Base-by-base conservation (phyloP, 2,797 vertebrate species). In the Notolepis coatsorum region DNA sequence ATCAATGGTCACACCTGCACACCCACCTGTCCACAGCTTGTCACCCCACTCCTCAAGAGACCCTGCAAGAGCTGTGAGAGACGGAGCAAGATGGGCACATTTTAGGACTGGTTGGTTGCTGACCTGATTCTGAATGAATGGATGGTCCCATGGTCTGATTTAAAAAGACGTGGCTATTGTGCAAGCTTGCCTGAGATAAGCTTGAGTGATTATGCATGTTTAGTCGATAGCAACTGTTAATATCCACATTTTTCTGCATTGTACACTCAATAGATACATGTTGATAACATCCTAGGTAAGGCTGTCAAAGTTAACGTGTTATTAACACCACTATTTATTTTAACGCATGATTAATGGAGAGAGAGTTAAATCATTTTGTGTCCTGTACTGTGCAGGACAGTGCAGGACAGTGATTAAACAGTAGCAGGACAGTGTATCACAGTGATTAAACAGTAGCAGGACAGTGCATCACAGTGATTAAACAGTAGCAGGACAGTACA, bases 1-100 rank as follows among this genome's bases (percentile, higher is more conserved):
- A 88, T 91, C 89, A 91, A 79, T 87, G 86, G 72, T 73, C 84
- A 79, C 88, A 87, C 82, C 84, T 86, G 83, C 66, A 77, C 80
- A 66, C 81, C 86, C 88, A 91, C 90, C 88, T 90, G 90, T 89
- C 88, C 56, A 54, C 69, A 17, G 79, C 65, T 68, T 71, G 77
- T 87, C 84, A 85, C 65, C 57, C 13, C 7, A 57, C 10, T 30
- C 53, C 59, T 58, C 54, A 24, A 43, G 73, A 54, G 71, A 64
- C 56, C 25, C 54, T 66, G 31, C 24, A 45, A 21, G 35, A 24
- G 45, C 52, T 54, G 73, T 0, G 12, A 42, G 23, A 47, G 17
- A 25, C 8, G 27, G 45, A 30, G 17, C 17, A 10, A 7, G 20
- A 21, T 9, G 18, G 41, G 17, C 27, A 13, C 49, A 25, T 37